Base-by-base conservation (phyloP, 2,797 vertebrate species). In the Neosilurus hyrtlii region DNA sequence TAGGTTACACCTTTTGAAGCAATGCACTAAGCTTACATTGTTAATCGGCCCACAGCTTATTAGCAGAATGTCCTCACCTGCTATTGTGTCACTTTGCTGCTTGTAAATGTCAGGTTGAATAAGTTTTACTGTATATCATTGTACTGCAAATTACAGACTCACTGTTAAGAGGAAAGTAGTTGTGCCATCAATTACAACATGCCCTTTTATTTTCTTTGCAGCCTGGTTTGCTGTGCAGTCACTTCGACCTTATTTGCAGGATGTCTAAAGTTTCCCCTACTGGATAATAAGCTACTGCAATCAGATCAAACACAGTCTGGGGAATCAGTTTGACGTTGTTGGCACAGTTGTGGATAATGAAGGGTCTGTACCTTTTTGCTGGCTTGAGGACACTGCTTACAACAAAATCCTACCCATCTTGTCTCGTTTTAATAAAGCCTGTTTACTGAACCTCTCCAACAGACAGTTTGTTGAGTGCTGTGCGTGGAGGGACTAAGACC, bases 251-350 rank as follows among this genome's bases (percentile, higher is more conserved):
- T 82, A 82, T 72, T 65, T 82, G 66, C 52, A 30, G 35, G 22
- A 14, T 56, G 26, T 67, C 37, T 70, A 24, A 30, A 18, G 30
- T 59, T 65, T 56, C 49, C 22, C 20, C 20, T 9, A 30, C 49
- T 49, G 49, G 56, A 65, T 82, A 82, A 85, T 73, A 82, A 85
- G 80, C 65, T 76, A 49, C 54, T 74, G 57, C 57, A 20, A 70
- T 68, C 68, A 57, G 57, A 43, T 79, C 35, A 57, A 56, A 63
- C 75, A 49, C 26, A 26, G 59, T 56, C 68, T 71, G 54, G 56
- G 63, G 72, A 79, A 79, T 66, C 68, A 57, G 59, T 74, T 66
- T 73, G 77, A 80, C n/a, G 61, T 49, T 3, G 15, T 68, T 52
- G 74, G 68, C 52, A 75, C 51, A 18, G 37, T 35, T 51, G 37